Conservation (phyloP, 2,113 vertebrate species). For the Hyperoodon ampullatus region DNA sequence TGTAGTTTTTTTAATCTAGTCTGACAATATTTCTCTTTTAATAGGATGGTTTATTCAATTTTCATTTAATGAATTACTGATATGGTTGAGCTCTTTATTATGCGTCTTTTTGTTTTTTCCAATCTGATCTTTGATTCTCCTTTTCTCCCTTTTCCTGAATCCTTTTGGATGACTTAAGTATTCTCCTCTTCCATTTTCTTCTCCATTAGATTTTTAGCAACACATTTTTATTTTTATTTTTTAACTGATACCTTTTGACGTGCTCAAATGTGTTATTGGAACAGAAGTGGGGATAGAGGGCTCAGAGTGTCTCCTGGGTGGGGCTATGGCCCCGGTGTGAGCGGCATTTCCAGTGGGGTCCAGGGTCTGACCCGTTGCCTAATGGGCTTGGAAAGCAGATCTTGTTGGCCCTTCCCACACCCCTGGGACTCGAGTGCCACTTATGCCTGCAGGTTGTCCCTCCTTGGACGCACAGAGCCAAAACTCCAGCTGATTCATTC, state of each 20-base stretch:
- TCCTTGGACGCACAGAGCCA: rapidly evolving
- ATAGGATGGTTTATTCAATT: not conserved
- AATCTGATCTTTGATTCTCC: not conserved
- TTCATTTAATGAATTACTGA: not conserved
- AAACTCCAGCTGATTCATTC: not conserved
- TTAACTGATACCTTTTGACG: not conserved
- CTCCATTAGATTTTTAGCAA: not conserved
- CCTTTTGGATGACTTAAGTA: not conserved
- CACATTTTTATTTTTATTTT: not conserved
- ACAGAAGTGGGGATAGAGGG: not conserved
- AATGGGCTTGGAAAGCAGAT: not conserved
- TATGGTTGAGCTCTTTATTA: not conserved
- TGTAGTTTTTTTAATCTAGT: not conserved
- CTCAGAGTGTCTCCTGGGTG: not conserved
- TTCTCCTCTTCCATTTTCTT: not conserved
- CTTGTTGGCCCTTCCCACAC: not conserved
- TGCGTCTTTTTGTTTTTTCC: not conserved
- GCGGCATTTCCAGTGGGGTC: not conserved
- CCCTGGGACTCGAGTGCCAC: not conserved
- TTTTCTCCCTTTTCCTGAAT: not conserved
- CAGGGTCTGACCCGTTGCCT: not conserved
- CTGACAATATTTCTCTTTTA: not conserved
- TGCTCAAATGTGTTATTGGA: not conserved
- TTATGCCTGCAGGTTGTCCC: not conserved
- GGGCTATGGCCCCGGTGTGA: rapidly evolving